Evolutionary conservation across 2,888 invertebrate genomes (phyloP), one percentile per base, ranked within the genome.

Genomic region (Caenorhabditis doughertyi): DNA sequence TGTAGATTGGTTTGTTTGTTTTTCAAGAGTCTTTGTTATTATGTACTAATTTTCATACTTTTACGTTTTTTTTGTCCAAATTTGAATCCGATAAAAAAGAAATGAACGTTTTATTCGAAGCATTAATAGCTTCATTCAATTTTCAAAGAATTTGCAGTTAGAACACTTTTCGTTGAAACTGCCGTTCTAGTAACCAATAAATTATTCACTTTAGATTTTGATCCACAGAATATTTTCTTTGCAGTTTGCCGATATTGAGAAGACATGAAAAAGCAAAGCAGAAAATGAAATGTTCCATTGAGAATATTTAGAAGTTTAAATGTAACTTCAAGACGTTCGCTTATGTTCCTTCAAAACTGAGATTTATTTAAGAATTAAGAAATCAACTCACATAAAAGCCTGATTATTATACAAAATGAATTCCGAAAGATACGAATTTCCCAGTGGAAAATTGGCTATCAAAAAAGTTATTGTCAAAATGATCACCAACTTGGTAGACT

Each of bases 191-290:
- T n/a, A n/a, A n/a, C n/a, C n/a, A n/a, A n/a, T n/a, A n/a, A n/a
- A n/a, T n/a, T n/a, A n/a, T n/a, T n/a, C n/a, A n/a, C n/a, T n/a
- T n/a, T n/a, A n/a, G n/a, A n/a, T n/a, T n/a, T n/a, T n/a, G n/a
- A n/a, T n/a, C 39, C 7, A 39, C 27, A 11, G 7, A 55, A 0
- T 27, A 55, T 4, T 5, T 1, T 27, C 13, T 27, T 55, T 3
- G 56, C 56, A 3, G 35, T 35, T 3, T 4, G 3, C 29, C 56
- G 56, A 56, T 56, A 56, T 27, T 56, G 56, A 56, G 56, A 56
- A n/a, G 56, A 56, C 32, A 56, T 29, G 35, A 53, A 53, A 53
- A 53, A 53, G 56, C 56, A 56, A 25, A 56, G 29, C 18, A 56
- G 16, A n/a, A 56, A 32, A 18, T 56, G 56, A 23, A 35, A 8